Evolutionary conservation across 2,797 vertebrate genomes (phyloP), one percentile per base, ranked within the genome.

Genomic region (Notolepis coatsorum): DNA sequence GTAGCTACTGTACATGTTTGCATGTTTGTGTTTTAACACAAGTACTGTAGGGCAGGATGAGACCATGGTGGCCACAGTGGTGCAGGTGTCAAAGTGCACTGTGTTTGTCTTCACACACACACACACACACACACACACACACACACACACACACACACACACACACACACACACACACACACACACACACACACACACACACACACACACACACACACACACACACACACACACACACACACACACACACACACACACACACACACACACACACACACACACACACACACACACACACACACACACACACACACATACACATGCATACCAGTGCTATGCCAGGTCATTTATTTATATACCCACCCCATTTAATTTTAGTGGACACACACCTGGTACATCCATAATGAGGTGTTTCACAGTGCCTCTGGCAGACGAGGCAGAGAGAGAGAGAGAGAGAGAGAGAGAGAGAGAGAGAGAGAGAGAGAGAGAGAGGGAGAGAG

Each of bases 381-480:
- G 67, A 79, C 63, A 52, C 73, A 65, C 78, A 82, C 66, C 81
- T 74, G 73, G 59, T 62, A 61, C 84, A 73, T 77, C 61, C 60
- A 73, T 75, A 82, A 82, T 65, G 64, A 79, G 50, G 72, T 64
- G 64, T 75, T 75, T 75, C 64, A 64, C 60, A 31, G 55, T 4
- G 66, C 79, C 66, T 75, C 77, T 77, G 71, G 75, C 75, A 37
- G 72, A n/a, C n/a, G n/a, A n/a, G n/a, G 64, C 38, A 21, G n/a
- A 20, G 13, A 50, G 21, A 4, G 2, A 15, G 35, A 30, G 17
- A 28, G 46, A 42, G 38, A 51, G 35, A 2, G 21, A 9, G 18
- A 9, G 58, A 7, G 76, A 62, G 38, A 21, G n/a, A 20, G 13
- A 50, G 21, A 4, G 2, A 15, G 35, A 30, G 17, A 28, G 46